A percentile compares a stretch with the other conserved stretches of the same genome.
phyloP scores from a whole-genome alignment of 2,113 vertebrate species.

The Heloderma charlesbogerti region DNA sequence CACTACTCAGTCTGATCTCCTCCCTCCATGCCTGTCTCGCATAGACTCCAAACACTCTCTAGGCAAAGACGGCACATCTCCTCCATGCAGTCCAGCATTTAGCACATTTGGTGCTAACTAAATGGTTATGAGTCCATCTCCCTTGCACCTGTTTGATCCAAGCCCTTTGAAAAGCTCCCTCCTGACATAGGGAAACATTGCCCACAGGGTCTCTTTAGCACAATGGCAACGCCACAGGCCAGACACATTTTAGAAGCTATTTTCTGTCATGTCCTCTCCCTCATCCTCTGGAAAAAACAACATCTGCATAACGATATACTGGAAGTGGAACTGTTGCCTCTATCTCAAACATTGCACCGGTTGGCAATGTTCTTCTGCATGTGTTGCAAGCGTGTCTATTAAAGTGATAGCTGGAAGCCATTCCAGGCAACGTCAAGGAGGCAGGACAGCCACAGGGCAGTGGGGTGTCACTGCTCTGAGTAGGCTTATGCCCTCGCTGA shows the following conservation, averaged over 20 bases:
- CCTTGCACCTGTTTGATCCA: neutral
- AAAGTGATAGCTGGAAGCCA: neutral
- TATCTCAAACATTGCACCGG: constrained; percentile 44
- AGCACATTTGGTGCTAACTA: neutral
- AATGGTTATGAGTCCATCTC: neutral
- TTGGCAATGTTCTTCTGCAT: constrained; percentile 41
- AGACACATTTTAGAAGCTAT: neutral
- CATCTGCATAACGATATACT: constrained; percentile 32
- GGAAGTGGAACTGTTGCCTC: constrained; percentile 2
- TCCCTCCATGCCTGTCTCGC: no score
- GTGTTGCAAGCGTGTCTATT: constrained; percentile 40
- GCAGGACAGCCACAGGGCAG: neutral
- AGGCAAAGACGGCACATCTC: no score
- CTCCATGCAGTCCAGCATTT: no score
- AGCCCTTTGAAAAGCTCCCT: neutral
- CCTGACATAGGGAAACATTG: neutral
- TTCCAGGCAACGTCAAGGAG: neutral
- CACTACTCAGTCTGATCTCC: no score
- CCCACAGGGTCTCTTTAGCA: neutral
- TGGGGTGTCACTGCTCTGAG: neutral
- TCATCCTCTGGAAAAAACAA: constrained; percentile 9
- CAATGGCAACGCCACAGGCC: neutral
- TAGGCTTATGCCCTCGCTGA: no score
- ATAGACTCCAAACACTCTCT: no score
- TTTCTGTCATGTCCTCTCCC: neutral